These are phyloP conservation scores for Rattus norvegicus DNA, from an alignment of 2,113 vertebrate genomes.

Conservation along the genomic window DNA sequence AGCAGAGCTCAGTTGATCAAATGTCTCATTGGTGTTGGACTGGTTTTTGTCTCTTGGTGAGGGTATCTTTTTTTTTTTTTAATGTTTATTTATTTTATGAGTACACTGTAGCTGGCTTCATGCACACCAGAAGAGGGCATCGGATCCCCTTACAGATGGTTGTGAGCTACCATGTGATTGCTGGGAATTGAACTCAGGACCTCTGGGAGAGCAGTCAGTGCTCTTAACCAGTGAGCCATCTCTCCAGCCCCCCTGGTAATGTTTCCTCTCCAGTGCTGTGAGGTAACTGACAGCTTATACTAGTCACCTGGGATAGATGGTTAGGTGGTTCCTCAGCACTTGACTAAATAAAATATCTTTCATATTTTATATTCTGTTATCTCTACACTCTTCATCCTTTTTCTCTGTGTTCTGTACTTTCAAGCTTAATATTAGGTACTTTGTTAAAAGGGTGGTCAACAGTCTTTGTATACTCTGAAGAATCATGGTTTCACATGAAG, in stretches of 20 bases:
- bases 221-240: no score
- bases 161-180: no score
- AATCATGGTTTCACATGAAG: background rate
- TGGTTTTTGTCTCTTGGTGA: background rate
- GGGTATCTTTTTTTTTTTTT: background rate
- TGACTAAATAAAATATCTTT: background rate
- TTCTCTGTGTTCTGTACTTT: slow-evolving; percentile 32
- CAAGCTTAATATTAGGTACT: background rate
- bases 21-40: background rate
- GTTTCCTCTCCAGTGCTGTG: background rate
- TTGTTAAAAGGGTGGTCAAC: background rate
- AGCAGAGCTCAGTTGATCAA: background rate
- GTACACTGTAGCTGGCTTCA: no score
- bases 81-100: no score
- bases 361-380: background rate
- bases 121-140: no score
- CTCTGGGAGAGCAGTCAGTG: no score
- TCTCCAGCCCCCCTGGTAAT: background rate
- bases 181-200: no score
- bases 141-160: no score
- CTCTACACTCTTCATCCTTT: background rate
- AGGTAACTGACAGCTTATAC: slow-evolving; percentile 4
- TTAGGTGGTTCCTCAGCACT: background rate
- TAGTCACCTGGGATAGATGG: background rate
- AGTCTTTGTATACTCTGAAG: background rate